These are phyloP conservation scores for Hanleya hanleyi DNA, from an alignment of 2,888 invertebrate species.

Conservation along the genomic window DNA sequence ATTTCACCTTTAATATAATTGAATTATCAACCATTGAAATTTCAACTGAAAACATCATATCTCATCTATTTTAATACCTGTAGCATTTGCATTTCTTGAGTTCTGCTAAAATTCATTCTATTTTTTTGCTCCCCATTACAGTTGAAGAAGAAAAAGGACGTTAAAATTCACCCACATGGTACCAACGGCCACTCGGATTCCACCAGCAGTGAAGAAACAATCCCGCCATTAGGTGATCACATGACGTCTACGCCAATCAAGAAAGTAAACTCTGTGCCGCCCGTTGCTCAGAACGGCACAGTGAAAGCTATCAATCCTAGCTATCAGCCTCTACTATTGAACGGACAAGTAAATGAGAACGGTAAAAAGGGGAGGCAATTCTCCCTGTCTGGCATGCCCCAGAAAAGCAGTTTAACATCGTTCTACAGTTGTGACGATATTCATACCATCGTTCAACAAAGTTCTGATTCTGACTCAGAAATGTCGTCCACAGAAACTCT, in stretches of 20 bases:
- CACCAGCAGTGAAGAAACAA: background rate
- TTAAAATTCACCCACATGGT: background rate
- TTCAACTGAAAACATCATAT: no score
- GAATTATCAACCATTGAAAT: no score
- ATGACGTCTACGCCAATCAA: background rate
- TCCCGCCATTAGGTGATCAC: background rate
- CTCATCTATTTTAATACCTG: no score
- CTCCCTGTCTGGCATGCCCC: background rate
- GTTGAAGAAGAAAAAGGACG: background rate
- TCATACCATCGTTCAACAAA: background rate
- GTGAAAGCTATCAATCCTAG: background rate
- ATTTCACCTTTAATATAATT: no score
- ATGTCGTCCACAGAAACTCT: background rate
- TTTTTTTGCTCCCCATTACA: no score
- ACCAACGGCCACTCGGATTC: background rate
- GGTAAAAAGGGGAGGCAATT: background rate
- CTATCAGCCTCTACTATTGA: background rate
- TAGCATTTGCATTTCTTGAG: no score
- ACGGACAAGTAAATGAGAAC: background rate
- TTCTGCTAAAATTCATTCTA: no score
- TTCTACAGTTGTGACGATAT: slow-evolving; percentile 7
- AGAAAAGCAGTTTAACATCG: background rate
- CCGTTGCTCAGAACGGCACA: background rate
- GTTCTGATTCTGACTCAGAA: slow-evolving; percentile 5
- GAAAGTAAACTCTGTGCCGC: background rate